Percentiles rank a stretch among this genome's conserved stretches.
These are phyloP conservation scores for Palythoa caribaeorum DNA, from an alignment of 92 coral and sea anemone genomes.

Conservation along the genomic window DNA sequence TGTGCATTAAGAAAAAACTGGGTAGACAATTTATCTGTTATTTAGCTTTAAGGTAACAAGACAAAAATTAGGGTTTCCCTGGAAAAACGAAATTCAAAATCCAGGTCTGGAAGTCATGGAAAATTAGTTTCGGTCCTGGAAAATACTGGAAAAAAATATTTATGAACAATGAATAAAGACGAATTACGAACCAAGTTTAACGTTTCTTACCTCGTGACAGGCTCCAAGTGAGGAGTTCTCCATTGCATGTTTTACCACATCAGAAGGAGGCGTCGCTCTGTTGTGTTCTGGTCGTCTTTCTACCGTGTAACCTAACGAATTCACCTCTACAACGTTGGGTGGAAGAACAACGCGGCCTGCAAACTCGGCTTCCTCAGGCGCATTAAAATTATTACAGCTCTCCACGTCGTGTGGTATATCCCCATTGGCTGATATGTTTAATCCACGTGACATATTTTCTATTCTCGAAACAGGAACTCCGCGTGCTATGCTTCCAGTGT, in stretches of 20 bases:
- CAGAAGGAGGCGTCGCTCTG: background rate
- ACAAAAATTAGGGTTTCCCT: too few relatives aligned
- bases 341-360: constrained; percentile 27
- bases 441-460: constrained; percentile 14
- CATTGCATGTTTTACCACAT: background rate
- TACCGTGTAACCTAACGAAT: constrained; percentile 25
- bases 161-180: too few relatives aligned
- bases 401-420: background rate
- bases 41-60: too few relatives aligned
- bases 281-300: background rate
- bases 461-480: constrained; percentile 16
- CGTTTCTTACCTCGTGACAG: constrained; percentile 13
- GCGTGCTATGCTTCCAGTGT: background rate
- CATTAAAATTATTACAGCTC: background rate
- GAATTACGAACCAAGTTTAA: background rate
- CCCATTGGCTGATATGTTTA: constrained; percentile 6
- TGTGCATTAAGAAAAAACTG: too few relatives aligned
- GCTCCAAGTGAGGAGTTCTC: constrained; percentile 3
- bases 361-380: background rate
- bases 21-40: too few relatives aligned
- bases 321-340: constrained; percentile 20
- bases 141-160: too few relatives aligned
- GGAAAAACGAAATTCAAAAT: too few relatives aligned
- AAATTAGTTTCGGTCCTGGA: too few relatives aligned
- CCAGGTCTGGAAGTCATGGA: too few relatives aligned